Evolutionary conservation across 2,888 invertebrate species (phyloP).

Genomic region (Aricia artaxerxes): DNA sequence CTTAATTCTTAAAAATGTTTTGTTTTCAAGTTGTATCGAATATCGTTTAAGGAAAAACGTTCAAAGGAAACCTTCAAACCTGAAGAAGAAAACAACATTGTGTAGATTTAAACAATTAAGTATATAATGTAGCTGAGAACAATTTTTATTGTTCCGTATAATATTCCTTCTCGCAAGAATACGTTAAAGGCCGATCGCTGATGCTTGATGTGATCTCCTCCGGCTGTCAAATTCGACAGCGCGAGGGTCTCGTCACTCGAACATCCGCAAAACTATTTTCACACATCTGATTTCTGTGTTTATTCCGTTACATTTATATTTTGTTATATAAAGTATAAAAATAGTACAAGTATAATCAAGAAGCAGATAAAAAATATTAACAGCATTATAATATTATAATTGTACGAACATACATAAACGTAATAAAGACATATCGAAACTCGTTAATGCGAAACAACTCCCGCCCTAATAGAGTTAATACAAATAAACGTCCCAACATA

Average conservation of each 20-base stretch:
- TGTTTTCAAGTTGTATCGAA: background rate
- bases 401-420: background rate
- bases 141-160: too few species aligned
- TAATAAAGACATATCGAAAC: conserved; percentile 11
- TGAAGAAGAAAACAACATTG: too few species aligned
- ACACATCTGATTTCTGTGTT: background rate
- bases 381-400: background rate
- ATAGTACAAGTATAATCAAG: background rate
- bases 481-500: conserved; percentile 14
- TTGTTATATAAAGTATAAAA: background rate
- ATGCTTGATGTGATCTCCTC: background rate
- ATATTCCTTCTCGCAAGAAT: background rate
- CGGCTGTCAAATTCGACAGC: background rate
- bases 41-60: background rate
- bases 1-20: too few species aligned
- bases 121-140: too few species aligned
- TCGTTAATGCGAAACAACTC: background rate
- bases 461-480: background rate
- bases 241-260: background rate
- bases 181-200: background rate
- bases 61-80: background rate
- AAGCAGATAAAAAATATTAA: background rate
- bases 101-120: too few species aligned
- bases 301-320: background rate
- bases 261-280: background rate